Evolutionary conservation across 2,888 invertebrate genomes (phyloP).

Genomic region (Cactoblastis cactorum): DNA sequence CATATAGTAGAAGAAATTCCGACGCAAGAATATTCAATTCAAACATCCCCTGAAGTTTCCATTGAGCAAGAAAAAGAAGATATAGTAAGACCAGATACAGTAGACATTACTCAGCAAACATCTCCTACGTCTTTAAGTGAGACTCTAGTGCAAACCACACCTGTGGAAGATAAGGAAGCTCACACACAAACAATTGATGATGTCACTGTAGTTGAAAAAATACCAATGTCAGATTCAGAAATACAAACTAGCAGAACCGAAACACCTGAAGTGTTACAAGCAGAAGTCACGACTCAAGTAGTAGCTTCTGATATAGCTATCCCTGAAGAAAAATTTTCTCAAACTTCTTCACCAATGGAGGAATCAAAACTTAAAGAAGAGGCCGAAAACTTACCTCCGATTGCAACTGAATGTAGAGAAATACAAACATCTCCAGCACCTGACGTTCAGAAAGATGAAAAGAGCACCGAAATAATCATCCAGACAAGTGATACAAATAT

Average conservation of each 20-base stretch:
- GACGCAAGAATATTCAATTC: slow-evolving; percentile 77
- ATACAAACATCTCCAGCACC: slow-evolving; percentile 78
- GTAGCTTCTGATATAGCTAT: slow-evolving; percentile 52
- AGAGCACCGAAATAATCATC: slow-evolving; percentile 56
- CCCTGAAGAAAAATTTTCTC: slow-evolving; percentile 71
- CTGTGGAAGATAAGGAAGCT: slow-evolving; percentile 61
- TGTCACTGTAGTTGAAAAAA: slow-evolving; percentile 49
- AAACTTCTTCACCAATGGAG: slow-evolving; percentile 60
- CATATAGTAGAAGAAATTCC: slow-evolving; percentile 79
- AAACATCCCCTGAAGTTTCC: slow-evolving; percentile 78
- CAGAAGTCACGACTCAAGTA: slow-evolving; percentile 80
- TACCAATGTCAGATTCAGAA: slow-evolving; percentile 58
- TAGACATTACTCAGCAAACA: slow-evolving; percentile 73
- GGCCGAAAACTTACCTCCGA: slow-evolving; percentile 47
- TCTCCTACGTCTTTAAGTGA: slow-evolving; percentile 72
- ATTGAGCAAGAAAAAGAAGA: slow-evolving; percentile 55
- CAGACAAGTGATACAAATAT: slow-evolving; percentile 62
- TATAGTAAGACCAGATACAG: slow-evolving; percentile 44
- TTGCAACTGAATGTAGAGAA: slow-evolving; percentile 67
- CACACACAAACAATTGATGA: slow-evolving; percentile 64
- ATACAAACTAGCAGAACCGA: slow-evolving; percentile 63
- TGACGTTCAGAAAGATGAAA: slow-evolving; percentile 49
- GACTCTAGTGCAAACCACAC: slow-evolving; percentile 81
- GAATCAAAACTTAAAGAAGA: slow-evolving; percentile 35
- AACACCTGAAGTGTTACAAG: slow-evolving; percentile 55